phyloP scores from a whole-genome alignment of 2,888 invertebrate species.

The Lacanobia oleracea region DNA sequence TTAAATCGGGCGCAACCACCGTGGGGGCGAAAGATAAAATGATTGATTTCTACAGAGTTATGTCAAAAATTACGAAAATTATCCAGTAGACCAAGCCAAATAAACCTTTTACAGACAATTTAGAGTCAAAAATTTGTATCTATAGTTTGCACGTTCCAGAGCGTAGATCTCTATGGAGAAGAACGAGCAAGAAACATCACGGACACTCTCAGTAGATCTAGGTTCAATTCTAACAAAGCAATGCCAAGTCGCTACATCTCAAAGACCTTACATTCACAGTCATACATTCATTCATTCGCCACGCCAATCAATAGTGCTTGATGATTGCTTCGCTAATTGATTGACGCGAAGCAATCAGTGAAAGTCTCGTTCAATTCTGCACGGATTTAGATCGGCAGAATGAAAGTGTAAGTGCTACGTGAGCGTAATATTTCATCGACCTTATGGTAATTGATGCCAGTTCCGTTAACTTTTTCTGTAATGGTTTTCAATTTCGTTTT shows the following conservation, averaged over 20 bases:
- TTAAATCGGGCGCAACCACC: too few species aligned
- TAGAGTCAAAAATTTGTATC: too few species aligned
- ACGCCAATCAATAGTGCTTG: slow-evolving; percentile 9
- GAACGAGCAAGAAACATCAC: too few species aligned
- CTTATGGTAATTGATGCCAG: slow-evolving; percentile 13
- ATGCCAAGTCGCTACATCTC: background rate
- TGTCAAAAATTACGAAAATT: too few species aligned
- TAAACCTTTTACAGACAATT: too few species aligned
- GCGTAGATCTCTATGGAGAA: too few species aligned
- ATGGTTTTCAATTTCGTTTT: slow-evolving; percentile 25
- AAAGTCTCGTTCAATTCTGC: slow-evolving; percentile 30
- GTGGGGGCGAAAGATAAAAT: too few species aligned
- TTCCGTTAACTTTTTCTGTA: slow-evolving; percentile 7
- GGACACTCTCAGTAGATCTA: background rate
- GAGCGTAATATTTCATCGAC: slow-evolving; percentile 2
- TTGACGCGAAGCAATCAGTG: slow-evolving; percentile 29
- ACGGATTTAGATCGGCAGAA: slow-evolving; percentile 13
- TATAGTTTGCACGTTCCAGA: too few species aligned
- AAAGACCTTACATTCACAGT: background rate
- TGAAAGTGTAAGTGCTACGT: slow-evolving; percentile 49
- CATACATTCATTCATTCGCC: background rate
- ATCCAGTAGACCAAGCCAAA: too few species aligned
- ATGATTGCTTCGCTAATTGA: slow-evolving; percentile 12
- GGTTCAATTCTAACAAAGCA: slow-evolving; percentile 1
- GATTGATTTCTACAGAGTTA: too few species aligned